These are phyloP conservation scores for Oscheius sp. DNA, from an alignment of 2,888 invertebrate species.

Conservation along the genomic window DNA sequence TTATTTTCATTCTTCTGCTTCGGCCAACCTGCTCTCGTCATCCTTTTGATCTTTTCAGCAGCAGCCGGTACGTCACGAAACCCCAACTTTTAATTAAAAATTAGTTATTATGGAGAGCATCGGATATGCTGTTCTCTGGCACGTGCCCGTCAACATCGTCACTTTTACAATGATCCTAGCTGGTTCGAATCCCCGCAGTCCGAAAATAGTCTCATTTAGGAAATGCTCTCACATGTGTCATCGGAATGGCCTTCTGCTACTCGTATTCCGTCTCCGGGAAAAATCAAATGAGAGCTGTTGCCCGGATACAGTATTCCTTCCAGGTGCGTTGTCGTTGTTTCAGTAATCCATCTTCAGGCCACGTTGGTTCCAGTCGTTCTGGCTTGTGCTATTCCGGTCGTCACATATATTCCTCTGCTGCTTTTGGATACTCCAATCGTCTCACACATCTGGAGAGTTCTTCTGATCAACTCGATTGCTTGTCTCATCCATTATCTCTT, in stretches of 20 bases:
- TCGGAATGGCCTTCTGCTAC: constrained; percentile 64
- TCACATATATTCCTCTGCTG: constrained; percentile 57
- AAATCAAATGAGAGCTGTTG: constrained; percentile 48
- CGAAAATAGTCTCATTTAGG: constrained; percentile 38
- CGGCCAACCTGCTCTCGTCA: constrained; percentile 57
- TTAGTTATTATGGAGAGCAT: constrained; percentile 52
- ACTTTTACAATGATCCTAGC: constrained; percentile 60
- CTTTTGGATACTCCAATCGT: constrained; percentile 59
- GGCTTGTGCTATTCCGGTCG: constrained; percentile 49
- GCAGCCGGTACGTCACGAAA: constrained; percentile 33
- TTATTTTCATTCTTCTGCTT: constrained; percentile 49
- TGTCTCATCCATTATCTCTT: constrained; percentile 58
- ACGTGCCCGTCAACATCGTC: constrained; percentile 64
- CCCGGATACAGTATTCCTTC: constrained; percentile 67
- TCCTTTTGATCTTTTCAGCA: constrained; percentile 48
- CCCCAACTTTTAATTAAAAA: not conserved
- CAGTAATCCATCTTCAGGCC: constrained; percentile 35
- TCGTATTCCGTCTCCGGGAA: constrained; percentile 63
- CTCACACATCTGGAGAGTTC: constrained; percentile 59
- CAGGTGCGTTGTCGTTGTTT: constrained; percentile 43
- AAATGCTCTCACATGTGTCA: constrained; percentile 58
- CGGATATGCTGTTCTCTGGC: constrained; percentile 55
- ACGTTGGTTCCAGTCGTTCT: constrained; percentile 49
- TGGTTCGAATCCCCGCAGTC: constrained; percentile 28
- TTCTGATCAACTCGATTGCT: constrained; percentile 54